Evolutionary conservation across 1,140 invertebrate genomes (phyloP).

Genomic region (Drosophila pruinosa): DNA sequence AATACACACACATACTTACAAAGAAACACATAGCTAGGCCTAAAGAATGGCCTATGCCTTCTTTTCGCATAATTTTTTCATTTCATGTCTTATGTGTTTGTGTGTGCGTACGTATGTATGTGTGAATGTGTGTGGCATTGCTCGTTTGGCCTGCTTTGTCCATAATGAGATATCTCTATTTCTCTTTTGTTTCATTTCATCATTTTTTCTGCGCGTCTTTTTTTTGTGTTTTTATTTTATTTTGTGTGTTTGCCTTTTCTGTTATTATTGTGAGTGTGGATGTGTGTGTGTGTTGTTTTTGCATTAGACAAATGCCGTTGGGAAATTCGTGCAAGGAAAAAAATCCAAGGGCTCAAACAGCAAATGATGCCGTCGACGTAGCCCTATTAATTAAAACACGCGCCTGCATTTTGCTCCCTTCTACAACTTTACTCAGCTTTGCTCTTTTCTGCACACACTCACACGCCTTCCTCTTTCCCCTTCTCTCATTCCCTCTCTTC

Average conservation of each 20-base stretch:
- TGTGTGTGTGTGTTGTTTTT: conserved; percentile 62
- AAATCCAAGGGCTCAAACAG: conserved; percentile 67
- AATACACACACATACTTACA: conserved; percentile 24
- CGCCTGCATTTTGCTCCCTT: conserved; percentile 42
- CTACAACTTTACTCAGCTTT: conserved; percentile 3
- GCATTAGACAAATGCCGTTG: conserved; percentile 69
- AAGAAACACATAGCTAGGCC: conserved; percentile 5
- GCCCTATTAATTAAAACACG: conserved; percentile 76
- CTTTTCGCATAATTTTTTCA: conserved; percentile 75
- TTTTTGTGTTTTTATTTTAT: conserved; percentile 21
- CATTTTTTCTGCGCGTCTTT: conserved; percentile 47
- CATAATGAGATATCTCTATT: conserved; percentile 80
- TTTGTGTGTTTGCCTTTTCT: conserved; percentile 9
- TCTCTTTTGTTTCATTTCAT: conserved; percentile 77
- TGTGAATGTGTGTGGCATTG: conserved; percentile 7
- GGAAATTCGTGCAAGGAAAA: conserved; percentile 66
- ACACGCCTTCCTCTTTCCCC: too few relatives aligned
- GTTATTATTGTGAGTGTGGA: conserved; percentile 6
- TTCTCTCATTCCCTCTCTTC: conserved; percentile 29
- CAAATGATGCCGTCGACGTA: conserved; percentile 66
- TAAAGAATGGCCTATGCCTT: conserved; percentile 34
- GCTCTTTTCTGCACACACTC: not conserved
- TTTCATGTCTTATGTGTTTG: conserved; percentile 55
- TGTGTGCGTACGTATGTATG: not conserved
- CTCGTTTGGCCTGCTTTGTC: conserved; percentile 67